These are phyloP conservation scores for Melinopterus prodromus DNA, from an alignment of 2,888 invertebrate species.

Conservation along the genomic window DNA sequence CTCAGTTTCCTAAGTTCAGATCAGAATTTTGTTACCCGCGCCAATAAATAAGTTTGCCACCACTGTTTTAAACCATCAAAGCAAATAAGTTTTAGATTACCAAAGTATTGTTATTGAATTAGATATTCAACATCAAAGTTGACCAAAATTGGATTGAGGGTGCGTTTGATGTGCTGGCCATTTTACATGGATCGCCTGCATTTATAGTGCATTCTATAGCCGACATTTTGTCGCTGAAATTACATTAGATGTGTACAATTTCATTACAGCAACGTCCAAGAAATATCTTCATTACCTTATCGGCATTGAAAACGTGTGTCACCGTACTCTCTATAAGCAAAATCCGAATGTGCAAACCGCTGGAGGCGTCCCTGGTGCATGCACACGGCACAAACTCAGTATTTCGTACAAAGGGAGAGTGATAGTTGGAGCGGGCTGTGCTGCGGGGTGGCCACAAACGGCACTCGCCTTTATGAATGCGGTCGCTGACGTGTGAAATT, in stretches of 20 bases:
- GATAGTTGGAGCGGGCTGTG: background rate
- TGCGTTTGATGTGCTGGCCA: too few species aligned
- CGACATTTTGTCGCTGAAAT: background rate
- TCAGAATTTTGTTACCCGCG: too few species aligned
- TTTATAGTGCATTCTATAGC: too few species aligned
- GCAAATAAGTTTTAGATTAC: too few species aligned
- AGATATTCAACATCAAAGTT: too few species aligned
- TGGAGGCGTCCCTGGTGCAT: background rate
- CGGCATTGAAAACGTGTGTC: background rate
- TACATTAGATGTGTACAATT: background rate
- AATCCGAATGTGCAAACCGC: background rate
- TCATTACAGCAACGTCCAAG: background rate
- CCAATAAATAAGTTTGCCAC: too few species aligned
- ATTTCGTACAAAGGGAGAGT: background rate
- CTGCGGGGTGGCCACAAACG: background rate
- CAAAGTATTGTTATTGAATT: too few species aligned
- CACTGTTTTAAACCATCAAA: too few species aligned
- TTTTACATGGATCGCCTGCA: too few species aligned
- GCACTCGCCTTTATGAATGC: constrained; percentile 15
- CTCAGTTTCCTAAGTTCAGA: too few species aligned
- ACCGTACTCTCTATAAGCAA: background rate
- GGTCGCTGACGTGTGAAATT: constrained; percentile 25
- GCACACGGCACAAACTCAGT: background rate
- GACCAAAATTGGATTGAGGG: too few species aligned
- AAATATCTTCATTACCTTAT: background rate